Conservation (phyloP, 2,888 invertebrate genomes). For the Ypsolopha scabrella region DNA sequence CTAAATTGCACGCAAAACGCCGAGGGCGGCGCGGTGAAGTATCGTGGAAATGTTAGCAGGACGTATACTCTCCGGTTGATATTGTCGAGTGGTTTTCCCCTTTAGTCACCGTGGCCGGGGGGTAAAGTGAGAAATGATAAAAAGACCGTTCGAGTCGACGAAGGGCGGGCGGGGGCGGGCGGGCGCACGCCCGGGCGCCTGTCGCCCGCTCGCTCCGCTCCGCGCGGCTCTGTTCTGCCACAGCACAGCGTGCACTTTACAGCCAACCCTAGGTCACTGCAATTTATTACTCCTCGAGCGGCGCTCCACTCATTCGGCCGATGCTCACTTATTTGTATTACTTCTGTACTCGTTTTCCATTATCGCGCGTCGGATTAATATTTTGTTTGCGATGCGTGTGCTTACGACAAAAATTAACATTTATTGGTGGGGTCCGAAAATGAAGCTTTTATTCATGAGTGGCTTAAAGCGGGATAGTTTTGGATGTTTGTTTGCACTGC, state of each 20-base stretch:
- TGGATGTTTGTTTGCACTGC: constrained; percentile 52
- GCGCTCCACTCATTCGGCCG: constrained; percentile 21
- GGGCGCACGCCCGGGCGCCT: constrained; percentile 10
- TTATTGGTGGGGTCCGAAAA: constrained; percentile 63
- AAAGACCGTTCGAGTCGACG: constrained; percentile 20
- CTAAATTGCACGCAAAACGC: constrained; percentile 18
- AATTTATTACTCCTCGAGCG: constrained; percentile 50
- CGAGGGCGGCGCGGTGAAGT: constrained; percentile 12
- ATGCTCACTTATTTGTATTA: constrained; percentile 56
- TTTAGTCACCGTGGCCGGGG: constrained; percentile 34
- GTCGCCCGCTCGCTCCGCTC: constrained; percentile 14
- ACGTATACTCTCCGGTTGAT: constrained; percentile 18
- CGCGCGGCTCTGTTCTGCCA: constrained; percentile 8
- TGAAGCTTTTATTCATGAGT: constrained; percentile 67
- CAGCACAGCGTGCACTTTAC: constrained; percentile 20
- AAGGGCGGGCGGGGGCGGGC: constrained; percentile 30
- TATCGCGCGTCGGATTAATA: constrained; percentile 65
- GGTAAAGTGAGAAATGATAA: constrained; percentile 46
- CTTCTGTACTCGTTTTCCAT: constrained; percentile 63
- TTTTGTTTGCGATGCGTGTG: constrained; percentile 65
- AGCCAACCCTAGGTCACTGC: constrained; percentile 40
- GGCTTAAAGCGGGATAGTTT: constrained; percentile 62
- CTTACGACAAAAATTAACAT: constrained; percentile 66
- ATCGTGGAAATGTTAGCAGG: constrained; percentile 5
- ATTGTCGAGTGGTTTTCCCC: constrained; percentile 43